A percentile compares a stretch with the other conserved stretches of the same genome.
phyloP scores from a whole-genome alignment of 2,113 vertebrate species.

The Isichthys henryi region DNA sequence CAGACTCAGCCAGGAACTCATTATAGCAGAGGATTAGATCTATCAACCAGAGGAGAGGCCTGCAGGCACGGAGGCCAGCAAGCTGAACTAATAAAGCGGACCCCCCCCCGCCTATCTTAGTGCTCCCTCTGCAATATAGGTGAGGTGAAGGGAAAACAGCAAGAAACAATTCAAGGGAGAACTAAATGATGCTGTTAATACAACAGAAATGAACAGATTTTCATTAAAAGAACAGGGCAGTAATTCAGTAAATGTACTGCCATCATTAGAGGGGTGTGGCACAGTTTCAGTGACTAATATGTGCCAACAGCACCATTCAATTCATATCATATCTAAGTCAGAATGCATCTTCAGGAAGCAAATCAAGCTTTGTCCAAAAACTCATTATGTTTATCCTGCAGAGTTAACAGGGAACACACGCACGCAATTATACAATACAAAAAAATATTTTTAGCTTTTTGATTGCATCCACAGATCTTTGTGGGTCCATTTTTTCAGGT shows the following conservation, averaged over 20 bases:
- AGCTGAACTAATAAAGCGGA: slow-evolving; percentile 46
- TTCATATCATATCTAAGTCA: background rate
- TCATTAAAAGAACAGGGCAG: background rate
- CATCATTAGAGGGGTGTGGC: background rate
- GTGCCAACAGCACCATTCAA: background rate
- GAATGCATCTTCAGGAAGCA: background rate
- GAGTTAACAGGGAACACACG: background rate
- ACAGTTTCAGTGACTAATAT: background rate
- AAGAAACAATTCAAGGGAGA: background rate
- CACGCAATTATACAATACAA: no score
- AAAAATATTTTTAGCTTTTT: no score
- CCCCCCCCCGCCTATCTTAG: slow-evolving; percentile 33
- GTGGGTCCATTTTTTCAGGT: no score
- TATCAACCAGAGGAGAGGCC: slow-evolving; percentile 41
- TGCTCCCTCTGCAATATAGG: background rate
- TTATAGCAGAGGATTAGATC: slow-evolving; percentile 57
- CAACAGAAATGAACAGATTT: background rate
- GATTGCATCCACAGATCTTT: no score
- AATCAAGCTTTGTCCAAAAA: background rate
- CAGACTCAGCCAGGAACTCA: slow-evolving; percentile 49
- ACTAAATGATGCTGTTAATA: background rate
- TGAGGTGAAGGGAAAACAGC: background rate
- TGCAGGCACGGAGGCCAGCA: slow-evolving; percentile 44
- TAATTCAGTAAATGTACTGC: background rate
- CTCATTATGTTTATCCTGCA: background rate